Percentiles rank a stretch among this genome's conserved stretches.
Conservation (phyloP, 2,888 invertebrate genomes). For the Teleiodes luculella region DNA sequence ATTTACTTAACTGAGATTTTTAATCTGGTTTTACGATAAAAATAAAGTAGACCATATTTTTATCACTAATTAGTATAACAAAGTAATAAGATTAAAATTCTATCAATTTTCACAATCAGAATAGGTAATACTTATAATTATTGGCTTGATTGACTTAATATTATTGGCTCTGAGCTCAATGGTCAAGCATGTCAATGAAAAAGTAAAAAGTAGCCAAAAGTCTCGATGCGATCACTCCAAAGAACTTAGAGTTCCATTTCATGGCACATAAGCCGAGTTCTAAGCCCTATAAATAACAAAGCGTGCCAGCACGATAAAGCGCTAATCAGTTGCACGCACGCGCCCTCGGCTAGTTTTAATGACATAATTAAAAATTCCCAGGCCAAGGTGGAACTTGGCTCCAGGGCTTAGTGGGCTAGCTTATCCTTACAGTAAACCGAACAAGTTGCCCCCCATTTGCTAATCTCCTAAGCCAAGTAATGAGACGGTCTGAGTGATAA, state of each 20-base stretch:
- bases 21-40: not conserved
- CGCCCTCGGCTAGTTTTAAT: slow-evolving; percentile 59
- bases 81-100: too few relatives aligned
- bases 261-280: slow-evolving; percentile 25
- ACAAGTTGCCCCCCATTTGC: slow-evolving; percentile 64
- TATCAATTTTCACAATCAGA: too few relatives aligned
- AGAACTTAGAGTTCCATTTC: slow-evolving; percentile 33
- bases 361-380: slow-evolving; percentile 66
- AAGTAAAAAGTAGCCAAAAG: not conserved
- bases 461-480: slow-evolving; percentile 71
- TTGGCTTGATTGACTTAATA: too few relatives aligned
- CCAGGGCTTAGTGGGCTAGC: slow-evolving; percentile 50
- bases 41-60: not conserved
- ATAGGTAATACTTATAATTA: too few relatives aligned
- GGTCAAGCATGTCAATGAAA: not conserved
- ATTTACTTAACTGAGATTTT: not conserved
- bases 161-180: too few relatives aligned
- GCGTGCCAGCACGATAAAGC: slow-evolving; percentile 55
- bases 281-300: slow-evolving; percentile 56
- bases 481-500: slow-evolving; percentile 53
- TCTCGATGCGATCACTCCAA: slow-evolving; percentile 15
- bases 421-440: slow-evolving; percentile 65
- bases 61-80: too few relatives aligned
- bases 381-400: slow-evolving; percentile 51
- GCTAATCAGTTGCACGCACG: slow-evolving; percentile 67